Percentiles rank a stretch among this genome's conserved stretches.
Evolutionary conservation across 1,140 invertebrate species (phyloP).

Genomic region (Orius laevigatus): DNA sequence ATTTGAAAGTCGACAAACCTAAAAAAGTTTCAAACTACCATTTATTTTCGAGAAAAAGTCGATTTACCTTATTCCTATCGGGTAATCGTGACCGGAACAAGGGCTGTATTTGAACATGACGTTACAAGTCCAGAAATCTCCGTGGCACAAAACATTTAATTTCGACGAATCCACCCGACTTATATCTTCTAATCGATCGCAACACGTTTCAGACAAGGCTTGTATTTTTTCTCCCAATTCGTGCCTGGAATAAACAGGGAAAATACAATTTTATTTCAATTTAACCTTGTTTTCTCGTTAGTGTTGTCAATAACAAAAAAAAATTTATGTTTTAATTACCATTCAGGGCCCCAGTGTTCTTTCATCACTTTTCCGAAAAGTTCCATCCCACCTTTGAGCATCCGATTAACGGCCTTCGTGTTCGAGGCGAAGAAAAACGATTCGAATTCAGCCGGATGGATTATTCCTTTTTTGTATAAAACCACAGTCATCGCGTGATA

Average conservation of each 20-base stretch:
- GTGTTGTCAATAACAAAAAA: too few species aligned
- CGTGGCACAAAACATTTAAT: slow-evolving; percentile 29
- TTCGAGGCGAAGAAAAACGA: neutral
- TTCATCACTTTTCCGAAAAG: neutral
- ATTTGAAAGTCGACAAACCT: slow-evolving; percentile 12
- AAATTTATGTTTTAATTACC: too few species aligned
- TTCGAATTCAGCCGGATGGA: neutral
- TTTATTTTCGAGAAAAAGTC: neutral
- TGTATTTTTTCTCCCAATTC: too few species aligned
- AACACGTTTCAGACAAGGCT: too few species aligned
- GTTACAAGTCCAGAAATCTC: slow-evolving; percentile 36
- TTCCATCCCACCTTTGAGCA: neutral
- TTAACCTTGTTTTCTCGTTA: too few species aligned
- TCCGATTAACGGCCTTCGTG: neutral
- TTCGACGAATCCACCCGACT: too few species aligned
- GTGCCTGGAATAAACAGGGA: too few species aligned
- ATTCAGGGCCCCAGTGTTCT: neutral
- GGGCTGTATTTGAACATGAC: slow-evolving; percentile 31
- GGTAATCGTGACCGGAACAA: neutral
- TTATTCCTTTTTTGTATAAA: neutral
- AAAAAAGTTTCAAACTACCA: neutral
- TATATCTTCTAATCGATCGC: too few species aligned
- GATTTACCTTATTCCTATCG: slow-evolving; percentile 5
- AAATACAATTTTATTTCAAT: too few species aligned
- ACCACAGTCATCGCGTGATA: neutral